These are phyloP conservation scores for Zygogramma bicolorata DNA, from an alignment of 2,888 invertebrate species.

Conservation along the genomic window DNA sequence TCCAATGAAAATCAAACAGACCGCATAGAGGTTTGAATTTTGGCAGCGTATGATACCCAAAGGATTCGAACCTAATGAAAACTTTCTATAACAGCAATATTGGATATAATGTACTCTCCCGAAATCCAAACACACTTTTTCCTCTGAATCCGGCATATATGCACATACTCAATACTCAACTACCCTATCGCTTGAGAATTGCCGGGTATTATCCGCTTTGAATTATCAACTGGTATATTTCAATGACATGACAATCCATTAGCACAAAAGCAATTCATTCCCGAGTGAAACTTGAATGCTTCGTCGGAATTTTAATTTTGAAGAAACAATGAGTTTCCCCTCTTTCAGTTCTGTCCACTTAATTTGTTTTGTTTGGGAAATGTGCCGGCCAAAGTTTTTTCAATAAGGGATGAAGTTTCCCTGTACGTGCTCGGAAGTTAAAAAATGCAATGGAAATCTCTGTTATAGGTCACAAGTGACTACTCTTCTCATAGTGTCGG, in stretches of 20 bases:
- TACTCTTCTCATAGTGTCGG: too few species aligned
- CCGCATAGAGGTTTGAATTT: too few species aligned
- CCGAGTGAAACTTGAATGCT: background rate
- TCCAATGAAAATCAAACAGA: too few species aligned
- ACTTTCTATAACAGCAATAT: too few species aligned
- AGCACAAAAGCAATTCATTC: slow-evolving; percentile 1
- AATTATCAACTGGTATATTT: background rate
- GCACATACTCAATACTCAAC: background rate
- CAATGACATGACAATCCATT: slow-evolving; percentile 4
- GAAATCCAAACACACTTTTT: background rate
- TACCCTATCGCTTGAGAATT: background rate
- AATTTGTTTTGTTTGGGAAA: background rate
- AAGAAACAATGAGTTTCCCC: background rate
- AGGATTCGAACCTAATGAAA: too few species aligned
- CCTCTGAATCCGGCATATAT: background rate
- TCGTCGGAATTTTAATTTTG: slow-evolving; percentile 4
- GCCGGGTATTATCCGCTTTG: background rate
- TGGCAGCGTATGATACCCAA: too few species aligned
- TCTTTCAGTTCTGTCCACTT: slow-evolving; percentile 8
- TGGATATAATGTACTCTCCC: too few species aligned
- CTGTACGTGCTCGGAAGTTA: background rate
- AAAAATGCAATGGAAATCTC: background rate
- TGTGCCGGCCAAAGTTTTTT: background rate
- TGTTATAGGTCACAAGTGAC: too few species aligned
- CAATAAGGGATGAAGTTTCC: background rate